These are phyloP conservation scores for Pseudomyrmex pallidus DNA, from an alignment of 1,140 invertebrate species.

Conservation along the genomic window DNA sequence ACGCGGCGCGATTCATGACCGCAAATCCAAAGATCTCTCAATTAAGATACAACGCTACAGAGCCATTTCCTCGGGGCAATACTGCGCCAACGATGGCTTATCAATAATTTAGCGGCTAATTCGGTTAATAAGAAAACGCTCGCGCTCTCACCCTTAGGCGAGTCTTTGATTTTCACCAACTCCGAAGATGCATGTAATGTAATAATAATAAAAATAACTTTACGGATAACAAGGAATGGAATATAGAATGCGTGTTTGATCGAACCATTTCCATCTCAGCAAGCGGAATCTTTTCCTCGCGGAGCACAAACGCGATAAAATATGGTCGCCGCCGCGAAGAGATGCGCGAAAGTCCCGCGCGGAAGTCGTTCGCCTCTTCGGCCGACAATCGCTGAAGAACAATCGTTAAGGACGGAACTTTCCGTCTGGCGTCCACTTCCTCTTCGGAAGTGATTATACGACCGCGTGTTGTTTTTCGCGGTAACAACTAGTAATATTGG, in stretches of 20 bases:
- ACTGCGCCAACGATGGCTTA: not conserved
- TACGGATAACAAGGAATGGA: too few species aligned
- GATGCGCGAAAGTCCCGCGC: conserved; percentile 30
- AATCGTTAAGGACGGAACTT: conserved; percentile 65
- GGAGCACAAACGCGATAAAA: conserved; percentile 27
- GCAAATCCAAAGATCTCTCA: conserved; percentile 22
- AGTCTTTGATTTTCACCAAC: not conserved
- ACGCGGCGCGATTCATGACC: not conserved
- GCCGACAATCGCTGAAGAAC: conserved; percentile 33
- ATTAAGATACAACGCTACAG: conserved; percentile 15
- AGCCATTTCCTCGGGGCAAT: conserved; percentile 1
- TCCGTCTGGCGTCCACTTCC: conserved; percentile 37
- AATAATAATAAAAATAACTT: too few species aligned
- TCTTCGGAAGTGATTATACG: conserved; percentile 39
- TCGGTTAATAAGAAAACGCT: conserved; percentile 10
- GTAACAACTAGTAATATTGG: conserved; percentile 11
- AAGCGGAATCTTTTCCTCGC: conserved; percentile 22
- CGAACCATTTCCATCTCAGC: conserved; percentile 25
- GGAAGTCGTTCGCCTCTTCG: conserved; percentile 24
- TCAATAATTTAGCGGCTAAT: conserved; percentile 31
- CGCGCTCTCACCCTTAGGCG: not conserved
- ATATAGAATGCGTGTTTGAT: too few species aligned
- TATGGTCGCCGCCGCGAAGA: conserved; percentile 23
- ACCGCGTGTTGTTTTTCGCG: conserved; percentile 28
- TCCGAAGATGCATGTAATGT: not conserved